These are phyloP conservation scores for Hylaeus volcanicus DNA, from an alignment of 1,140 invertebrate species.

Conservation along the genomic window DNA sequence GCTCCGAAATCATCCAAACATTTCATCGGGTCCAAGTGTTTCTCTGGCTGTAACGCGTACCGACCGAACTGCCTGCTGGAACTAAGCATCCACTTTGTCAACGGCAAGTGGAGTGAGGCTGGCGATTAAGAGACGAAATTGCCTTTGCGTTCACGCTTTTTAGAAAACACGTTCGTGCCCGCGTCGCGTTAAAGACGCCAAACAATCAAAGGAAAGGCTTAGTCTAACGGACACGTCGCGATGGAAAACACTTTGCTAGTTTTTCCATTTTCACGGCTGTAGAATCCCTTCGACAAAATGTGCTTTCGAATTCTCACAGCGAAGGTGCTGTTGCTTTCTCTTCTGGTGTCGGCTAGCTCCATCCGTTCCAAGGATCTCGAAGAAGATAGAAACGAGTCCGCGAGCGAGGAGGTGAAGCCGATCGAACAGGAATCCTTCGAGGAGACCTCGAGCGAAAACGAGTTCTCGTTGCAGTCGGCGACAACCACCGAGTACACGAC, in stretches of 20 bases:
- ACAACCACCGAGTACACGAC: slow-evolving; percentile 5
- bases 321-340: not conserved
- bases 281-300: slow-evolving; percentile 10
- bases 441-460: slow-evolving; percentile 6
- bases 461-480: not conserved
- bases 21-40: too few species aligned
- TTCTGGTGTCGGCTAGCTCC: not conserved
- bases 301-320: not conserved
- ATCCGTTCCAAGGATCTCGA: not conserved
- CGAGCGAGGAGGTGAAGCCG: not conserved
- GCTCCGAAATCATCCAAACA: too few species aligned
- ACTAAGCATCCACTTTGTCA: slow-evolving; percentile 55
- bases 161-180: slow-evolving; percentile 29
- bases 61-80: slow-evolving; percentile 15
- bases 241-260: slow-evolving; percentile 38
- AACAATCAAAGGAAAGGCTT: slow-evolving; percentile 3
- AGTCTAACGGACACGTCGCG: slow-evolving; percentile 21
- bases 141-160: slow-evolving; percentile 62
- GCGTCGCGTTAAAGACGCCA: slow-evolving; percentile 46
- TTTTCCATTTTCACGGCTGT: not conserved
- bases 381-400: not conserved
- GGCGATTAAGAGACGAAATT: slow-evolving; percentile 39
- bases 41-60: too few species aligned
- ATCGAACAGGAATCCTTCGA: slow-evolving; percentile 1
- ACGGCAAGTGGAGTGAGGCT: slow-evolving; percentile 55